Conservation (phyloP, 2,113 vertebrate species). For the Notothenia coriiceps region DNA sequence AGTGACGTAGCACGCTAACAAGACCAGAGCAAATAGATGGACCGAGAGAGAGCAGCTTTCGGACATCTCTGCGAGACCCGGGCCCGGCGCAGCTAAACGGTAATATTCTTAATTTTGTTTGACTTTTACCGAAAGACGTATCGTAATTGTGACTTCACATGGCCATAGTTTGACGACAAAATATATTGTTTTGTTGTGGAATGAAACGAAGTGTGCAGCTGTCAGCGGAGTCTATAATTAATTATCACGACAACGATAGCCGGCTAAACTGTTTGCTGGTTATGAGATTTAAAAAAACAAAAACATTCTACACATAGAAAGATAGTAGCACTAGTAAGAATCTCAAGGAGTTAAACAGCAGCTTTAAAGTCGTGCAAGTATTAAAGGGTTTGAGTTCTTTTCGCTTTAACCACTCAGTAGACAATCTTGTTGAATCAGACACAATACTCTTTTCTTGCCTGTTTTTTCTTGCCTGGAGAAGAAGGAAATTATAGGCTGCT, state of each 20-base stretch:
- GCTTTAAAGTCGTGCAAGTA: neutral
- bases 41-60: conserved; percentile 32
- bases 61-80: conserved; percentile 28
- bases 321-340: neutral
- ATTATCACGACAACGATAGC: conserved; percentile 19
- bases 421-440: conserved; percentile 18
- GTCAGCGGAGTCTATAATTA: conserved; percentile 32
- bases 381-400: conserved; percentile 31
- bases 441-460: conserved; percentile 5
- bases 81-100: conserved; percentile 32
- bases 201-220: conserved; percentile 38
- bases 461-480: conserved; percentile 25
- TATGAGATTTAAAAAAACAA: neutral
- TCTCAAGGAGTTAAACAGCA: neutral
- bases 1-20: conserved; percentile 77
- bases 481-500: conserved; percentile 57
- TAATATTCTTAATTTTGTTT: conserved; percentile 2
- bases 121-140: neutral
- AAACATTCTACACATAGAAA: neutral
- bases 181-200: neutral
- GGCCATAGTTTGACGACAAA: neutral
- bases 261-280: conserved; percentile 13
- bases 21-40: conserved; percentile 62
- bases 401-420: conserved; percentile 46
- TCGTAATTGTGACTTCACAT: rapidly evolving